Evolutionary conservation across 1,140 invertebrate genomes (phyloP).

Genomic region (Atopsyche davidsoni): DNA sequence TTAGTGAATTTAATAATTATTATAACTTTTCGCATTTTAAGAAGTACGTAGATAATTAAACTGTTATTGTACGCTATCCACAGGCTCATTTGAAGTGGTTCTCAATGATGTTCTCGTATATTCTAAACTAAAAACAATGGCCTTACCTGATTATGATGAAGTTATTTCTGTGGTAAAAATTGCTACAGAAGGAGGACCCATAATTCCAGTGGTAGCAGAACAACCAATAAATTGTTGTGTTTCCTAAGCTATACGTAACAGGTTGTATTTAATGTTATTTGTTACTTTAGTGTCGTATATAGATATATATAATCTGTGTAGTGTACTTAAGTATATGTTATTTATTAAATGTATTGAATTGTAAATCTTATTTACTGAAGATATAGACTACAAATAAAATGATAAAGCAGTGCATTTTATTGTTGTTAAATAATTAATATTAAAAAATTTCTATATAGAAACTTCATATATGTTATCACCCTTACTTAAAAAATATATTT

Average conservation of each 20-base stretch:
- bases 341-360: constrained; percentile 4
- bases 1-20: constrained; percentile 1
- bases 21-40: constrained; percentile 1
- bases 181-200: constrained; percentile 45
- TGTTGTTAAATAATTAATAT: too few species aligned
- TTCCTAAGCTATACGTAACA: too few species aligned
- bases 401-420: too few species aligned
- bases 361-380: too few species aligned
- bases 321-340: neutral
- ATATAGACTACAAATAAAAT: too few species aligned
- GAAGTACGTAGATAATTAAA: constrained; percentile 9
- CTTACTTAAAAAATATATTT: constrained; percentile 8
- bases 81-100: constrained; percentile 60
- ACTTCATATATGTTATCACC: constrained; percentile 6
- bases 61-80: constrained; percentile 33
- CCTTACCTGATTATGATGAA: constrained; percentile 57
- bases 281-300: constrained; percentile 28
- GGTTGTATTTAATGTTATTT: too few species aligned
- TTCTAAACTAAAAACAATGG: constrained; percentile 59
- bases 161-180: constrained; percentile 50
- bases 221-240: constrained; percentile 52
- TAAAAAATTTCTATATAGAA: neutral
- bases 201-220: constrained; percentile 48
- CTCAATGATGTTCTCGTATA: constrained; percentile 57
- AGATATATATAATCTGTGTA: constrained; percentile 2